Evolutionary conservation across 1,140 invertebrate genomes (phyloP), one percentile per base, ranked within the genome.

Genomic region (Protaetia brevitarsis): DNA sequence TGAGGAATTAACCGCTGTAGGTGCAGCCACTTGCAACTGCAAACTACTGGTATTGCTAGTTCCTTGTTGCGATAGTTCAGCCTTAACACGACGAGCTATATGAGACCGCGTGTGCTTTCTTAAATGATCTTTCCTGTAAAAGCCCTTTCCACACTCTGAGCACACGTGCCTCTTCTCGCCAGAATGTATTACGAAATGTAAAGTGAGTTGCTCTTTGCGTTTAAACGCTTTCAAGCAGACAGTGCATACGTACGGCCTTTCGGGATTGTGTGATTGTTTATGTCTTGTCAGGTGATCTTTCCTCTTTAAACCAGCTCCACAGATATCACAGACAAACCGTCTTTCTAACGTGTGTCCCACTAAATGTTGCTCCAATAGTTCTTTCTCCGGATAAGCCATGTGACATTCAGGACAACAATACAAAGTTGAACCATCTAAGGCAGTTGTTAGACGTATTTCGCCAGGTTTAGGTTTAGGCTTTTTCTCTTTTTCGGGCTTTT

Each of bases 361-460:
- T 10, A 93, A 77, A 78, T 94, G 91, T 64, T 93, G 89, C 72
- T 94, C 91, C 3, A 93, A 79, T 13, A 92, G 74, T 57, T 90
- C 90, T 57, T 90, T 86, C 74, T 93, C 90, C 0, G 91, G 90
- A 74, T 93, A 92, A 21, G 90, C 89, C 87, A 93, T 88, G 76
- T 94, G 90, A 72, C 92, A 93, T 73, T 93, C 90, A 3, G 91
- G 91, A 74, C 91, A 93, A 75, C 91, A 92, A 72, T 91, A 93
- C 0, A 94, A 75, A 0, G 90, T 90, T 23, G 89, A 91, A 1
- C 92, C 91, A 72, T 93, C 91, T 19, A 93, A 77, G 0, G 91
- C 90, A 2, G 91, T 92, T 0, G 90, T 90, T 13, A 94, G 79
- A 37, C 89, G 83, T 68, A 92, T 92, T 79, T 93, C 90, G 8